Percentiles rank a stretch among this genome's conserved stretches.
These are phyloP conservation scores for Baronia brevicornis DNA, from an alignment of 2,888 invertebrate genomes.

Conservation along the genomic window DNA sequence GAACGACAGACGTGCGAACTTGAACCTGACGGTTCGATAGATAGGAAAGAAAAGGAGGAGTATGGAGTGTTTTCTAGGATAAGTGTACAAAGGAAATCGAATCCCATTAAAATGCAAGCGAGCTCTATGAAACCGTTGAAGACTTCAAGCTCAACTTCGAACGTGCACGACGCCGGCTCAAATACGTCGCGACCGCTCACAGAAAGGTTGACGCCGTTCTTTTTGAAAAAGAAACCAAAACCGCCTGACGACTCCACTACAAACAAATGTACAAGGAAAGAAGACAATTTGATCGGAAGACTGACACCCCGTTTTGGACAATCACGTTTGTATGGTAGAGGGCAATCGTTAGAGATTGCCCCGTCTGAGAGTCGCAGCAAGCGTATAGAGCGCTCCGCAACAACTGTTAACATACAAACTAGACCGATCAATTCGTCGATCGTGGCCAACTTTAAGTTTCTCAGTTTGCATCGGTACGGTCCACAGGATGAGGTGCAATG, in stretches of 20 bases:
- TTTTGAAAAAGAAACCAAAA: constrained; percentile 62
- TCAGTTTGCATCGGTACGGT: constrained; percentile 65
- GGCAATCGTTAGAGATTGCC: constrained; percentile 59
- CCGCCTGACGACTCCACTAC: constrained; percentile 38
- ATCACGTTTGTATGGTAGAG: constrained; percentile 57
- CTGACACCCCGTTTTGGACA: constrained; percentile 65
- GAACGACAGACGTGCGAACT: constrained; percentile 20
- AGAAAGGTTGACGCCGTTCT: constrained; percentile 66
- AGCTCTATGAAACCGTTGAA: constrained; percentile 46
- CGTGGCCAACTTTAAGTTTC: constrained; percentile 59
- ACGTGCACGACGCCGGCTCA: constrained; percentile 57
- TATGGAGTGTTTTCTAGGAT: constrained; percentile 54
- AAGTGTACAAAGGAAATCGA: constrained; percentile 63
- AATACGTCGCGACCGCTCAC: constrained; percentile 48
- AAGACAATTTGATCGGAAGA: constrained; percentile 60
- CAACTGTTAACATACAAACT: constrained; percentile 52
- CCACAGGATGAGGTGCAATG: constrained; percentile 43
- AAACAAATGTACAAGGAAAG: constrained; percentile 37
- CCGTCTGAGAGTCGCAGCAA: constrained; percentile 34
- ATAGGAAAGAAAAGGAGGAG: constrained; percentile 30
- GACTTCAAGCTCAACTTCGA: constrained; percentile 63
- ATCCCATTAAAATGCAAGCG: constrained; percentile 54
- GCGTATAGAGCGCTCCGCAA: constrained; percentile 62
- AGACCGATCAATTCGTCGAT: constrained; percentile 57
- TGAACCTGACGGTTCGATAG: constrained; percentile 24